A percentile compares a stretch with the other conserved stretches of the same genome.
Evolutionary conservation across 2,888 invertebrate species (phyloP).

Genomic region (Machimus atricapillus): DNA sequence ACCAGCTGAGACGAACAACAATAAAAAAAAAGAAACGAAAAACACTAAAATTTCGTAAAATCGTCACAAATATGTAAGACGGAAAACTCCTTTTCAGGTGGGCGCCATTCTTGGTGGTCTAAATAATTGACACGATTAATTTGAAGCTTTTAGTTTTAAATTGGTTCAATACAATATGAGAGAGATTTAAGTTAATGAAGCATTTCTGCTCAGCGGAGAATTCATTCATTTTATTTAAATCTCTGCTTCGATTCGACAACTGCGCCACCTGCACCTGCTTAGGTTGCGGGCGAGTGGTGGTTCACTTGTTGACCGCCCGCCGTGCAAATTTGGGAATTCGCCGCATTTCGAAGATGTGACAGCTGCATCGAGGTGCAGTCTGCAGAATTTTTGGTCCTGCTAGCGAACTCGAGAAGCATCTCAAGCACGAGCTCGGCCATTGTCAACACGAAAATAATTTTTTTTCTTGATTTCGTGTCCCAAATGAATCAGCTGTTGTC

Average conservation of each 20-base stretch:
- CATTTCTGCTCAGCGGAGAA: not conserved
- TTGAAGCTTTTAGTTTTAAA: conserved; percentile 6
- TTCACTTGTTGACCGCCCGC: not conserved
- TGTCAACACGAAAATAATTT: not conserved
- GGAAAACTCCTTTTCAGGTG: not conserved
- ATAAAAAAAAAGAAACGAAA: not conserved
- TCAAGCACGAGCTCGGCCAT: not conserved
- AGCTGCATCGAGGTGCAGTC: not conserved
- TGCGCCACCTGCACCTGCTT: not conserved
- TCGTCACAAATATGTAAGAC: not conserved
- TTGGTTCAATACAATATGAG: not conserved
- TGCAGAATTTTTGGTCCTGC: not conserved
- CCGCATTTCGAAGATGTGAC: not conserved
- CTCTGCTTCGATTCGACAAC: not conserved
- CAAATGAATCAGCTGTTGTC: conserved; percentile 23
- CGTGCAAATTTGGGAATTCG: not conserved
- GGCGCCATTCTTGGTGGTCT: conserved; percentile 45
- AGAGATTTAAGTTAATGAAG: not conserved
- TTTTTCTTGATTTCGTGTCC: not conserved
- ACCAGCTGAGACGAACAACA: not conserved
- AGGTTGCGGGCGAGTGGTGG: not conserved
- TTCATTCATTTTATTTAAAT: not conserved
- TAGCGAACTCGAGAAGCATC: not conserved
- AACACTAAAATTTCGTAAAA: not conserved
- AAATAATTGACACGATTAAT: conserved; percentile 50